Evolutionary conservation across 1,140 invertebrate species (phyloP), one percentile per base, ranked within the genome.

Genomic region (Nylanderia fulva): DNA sequence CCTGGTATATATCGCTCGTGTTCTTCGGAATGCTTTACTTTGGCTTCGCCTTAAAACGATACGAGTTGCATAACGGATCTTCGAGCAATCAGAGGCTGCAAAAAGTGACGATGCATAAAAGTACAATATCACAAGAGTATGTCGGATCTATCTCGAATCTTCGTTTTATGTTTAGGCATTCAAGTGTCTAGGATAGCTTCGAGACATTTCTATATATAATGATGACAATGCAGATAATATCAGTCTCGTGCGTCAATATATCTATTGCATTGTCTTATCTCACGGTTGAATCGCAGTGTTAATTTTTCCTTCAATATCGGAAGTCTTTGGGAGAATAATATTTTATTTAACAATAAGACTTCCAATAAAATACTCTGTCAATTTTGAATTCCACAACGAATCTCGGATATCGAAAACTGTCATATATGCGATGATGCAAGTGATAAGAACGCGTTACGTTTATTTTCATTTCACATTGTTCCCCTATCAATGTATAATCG

Each of bases 11-110:
- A 36, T 79, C 27, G 39, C 42, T 77, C 61, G 45, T 54, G 45
- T 68, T 33, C n/a, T 48, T 56, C 33, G 8, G 42, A 79, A 45
- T 79, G 45, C 45, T 69, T 42, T 18, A 24, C 2, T 45, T n/a
- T 48, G n/a, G 27, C 58, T 15, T 15, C 63, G 45, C 63, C 9
- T 1, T 69, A 27, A 79, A 79, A 52, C 63, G 76, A 56, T 69
- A 79, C 29, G 15, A 79, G 33, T 79, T 79, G 48, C 76, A 11
- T 79, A 79, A 79, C 76, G 76, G 45, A 54, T 6, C n/a, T 13
- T 9, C 45, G n/a, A n/a, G 6, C 45, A 48, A 48, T 48, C 24
- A 63, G 58, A 63, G 42, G 39, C 21, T 63, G 36, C 74, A 76
- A 76, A 76, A 76, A 63, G 74, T 63, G 3, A 18, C 39, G 56